phyloP scores from a whole-genome alignment of 2,888 invertebrate genomes.

The Oligia fasciuncula region DNA sequence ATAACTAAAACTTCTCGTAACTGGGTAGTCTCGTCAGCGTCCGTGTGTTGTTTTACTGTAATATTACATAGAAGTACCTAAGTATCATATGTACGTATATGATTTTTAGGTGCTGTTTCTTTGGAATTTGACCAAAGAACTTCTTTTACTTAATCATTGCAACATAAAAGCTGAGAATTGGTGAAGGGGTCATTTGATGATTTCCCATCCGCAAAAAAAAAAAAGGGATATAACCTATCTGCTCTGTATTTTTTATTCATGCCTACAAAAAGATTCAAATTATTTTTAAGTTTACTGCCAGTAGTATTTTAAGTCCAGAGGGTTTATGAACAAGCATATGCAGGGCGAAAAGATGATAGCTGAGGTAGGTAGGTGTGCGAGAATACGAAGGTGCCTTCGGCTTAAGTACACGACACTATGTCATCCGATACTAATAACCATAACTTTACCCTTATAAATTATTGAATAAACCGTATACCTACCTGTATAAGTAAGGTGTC shows the following conservation, averaged over 20 bases:
- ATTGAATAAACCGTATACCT: background rate
- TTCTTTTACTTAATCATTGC: background rate
- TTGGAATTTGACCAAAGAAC: background rate
- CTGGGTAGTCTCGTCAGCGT: background rate
- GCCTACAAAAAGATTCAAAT: background rate
- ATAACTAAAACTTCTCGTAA: slow-evolving; percentile 4
- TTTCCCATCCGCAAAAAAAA: no score
- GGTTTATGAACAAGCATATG: background rate
- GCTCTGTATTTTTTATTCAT: background rate
- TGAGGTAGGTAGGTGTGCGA: background rate
- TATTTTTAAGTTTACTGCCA: background rate
- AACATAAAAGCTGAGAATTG: background rate
- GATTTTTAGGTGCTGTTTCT: background rate
- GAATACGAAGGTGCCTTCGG: background rate
- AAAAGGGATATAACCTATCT: background rate
- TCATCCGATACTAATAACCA: slow-evolving; percentile 5
- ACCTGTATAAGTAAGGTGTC: background rate
- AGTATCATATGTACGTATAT: background rate
- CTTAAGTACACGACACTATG: background rate
- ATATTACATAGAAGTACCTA: background rate
- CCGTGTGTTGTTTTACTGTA: background rate
- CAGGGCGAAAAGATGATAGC: background rate
- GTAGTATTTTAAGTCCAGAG: background rate
- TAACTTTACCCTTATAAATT: background rate
- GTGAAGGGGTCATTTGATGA: no score